A percentile compares a stretch with the other conserved stretches of the same genome.
Conservation (phyloP, 2,113 vertebrate species). For the Bucco capensis region DNA sequence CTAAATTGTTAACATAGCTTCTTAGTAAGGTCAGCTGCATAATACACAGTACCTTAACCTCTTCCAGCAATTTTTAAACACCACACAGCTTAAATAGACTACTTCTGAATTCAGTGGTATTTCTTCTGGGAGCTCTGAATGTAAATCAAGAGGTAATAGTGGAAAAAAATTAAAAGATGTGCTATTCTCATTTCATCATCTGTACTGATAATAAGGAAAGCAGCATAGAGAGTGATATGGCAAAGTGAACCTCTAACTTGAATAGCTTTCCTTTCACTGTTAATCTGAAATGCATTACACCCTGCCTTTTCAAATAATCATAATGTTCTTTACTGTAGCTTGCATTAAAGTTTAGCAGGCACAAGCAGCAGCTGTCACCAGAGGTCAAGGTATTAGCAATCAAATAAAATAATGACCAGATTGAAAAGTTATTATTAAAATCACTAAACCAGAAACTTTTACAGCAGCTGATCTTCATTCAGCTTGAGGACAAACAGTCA, state of each 20-base stretch:
- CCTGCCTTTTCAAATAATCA: conserved; percentile 64
- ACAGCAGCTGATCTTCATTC: background rate
- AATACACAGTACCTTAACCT: conserved; percentile 63
- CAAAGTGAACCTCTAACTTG: conserved; percentile 56
- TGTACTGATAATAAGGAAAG: conserved; percentile 68
- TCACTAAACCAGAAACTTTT: conserved; percentile 27
- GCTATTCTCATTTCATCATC: conserved; percentile 71
- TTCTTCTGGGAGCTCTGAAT: conserved; percentile 74
- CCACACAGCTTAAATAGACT: conserved; percentile 70
- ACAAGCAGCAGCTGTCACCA: conserved; percentile 58
- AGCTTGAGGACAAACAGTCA: background rate
- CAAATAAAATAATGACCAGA: conserved; percentile 67
- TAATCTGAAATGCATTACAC: conserved; percentile 68
- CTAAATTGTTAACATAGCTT: conserved; percentile 68
- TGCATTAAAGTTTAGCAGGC: conserved; percentile 56
- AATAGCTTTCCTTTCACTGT: conserved; percentile 68
- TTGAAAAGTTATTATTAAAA: conserved; percentile 53
- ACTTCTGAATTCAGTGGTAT: conserved; percentile 67
- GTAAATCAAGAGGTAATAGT: conserved; percentile 73
- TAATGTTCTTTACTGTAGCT: conserved; percentile 62
- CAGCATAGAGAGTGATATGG: conserved; percentile 35
- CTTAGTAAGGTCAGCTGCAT: conserved; percentile 71
- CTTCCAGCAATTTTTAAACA: conserved; percentile 70
- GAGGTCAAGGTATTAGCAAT: conserved; percentile 65
- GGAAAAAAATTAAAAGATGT: conserved; percentile 74